Evolutionary conservation across 2,113 vertebrate species (phyloP), one percentile per base, ranked within the genome.

Genomic region (Lepus europaeus): DNA sequence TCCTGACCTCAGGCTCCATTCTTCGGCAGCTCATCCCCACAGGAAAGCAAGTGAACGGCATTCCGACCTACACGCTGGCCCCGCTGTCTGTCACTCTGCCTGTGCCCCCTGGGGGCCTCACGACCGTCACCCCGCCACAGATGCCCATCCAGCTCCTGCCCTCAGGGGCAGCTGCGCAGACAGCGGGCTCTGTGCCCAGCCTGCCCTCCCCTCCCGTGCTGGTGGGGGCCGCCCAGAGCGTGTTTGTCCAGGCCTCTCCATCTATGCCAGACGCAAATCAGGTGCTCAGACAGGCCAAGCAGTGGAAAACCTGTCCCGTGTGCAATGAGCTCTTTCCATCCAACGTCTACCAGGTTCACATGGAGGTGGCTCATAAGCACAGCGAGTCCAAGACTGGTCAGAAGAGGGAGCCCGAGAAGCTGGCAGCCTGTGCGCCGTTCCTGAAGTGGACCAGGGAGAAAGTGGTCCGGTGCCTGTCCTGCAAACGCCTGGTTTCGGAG

Each of bases 311-410:
- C 0, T 99, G 99, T 87, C 99, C 99, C 0, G 99, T 99, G 64
- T 99, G 99, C 96, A 99, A 99, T 0, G 99, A 99, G 93, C 99
- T 99, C 23, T 99, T 99, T 94, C 99, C 99, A 0, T 99, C 99
- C 13, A 99, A 99, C 2, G 99, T 99, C 61, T 99, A 99, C 7
- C 98, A 99, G 95, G 99, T 99, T 36, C 99, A 99, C 78, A 99
- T 99, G 96, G 99, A 99, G 51, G 98, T 99, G 8, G 99, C 99
- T 10, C 99, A 99, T 96, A 99, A 99, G 86, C 98, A 97, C 63
- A 25, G 61, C 0, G 97, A 98, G 87, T n/a, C 98, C 87, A 97
- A 95, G 68, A 6, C 36, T 0, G 94, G 95, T 6, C 97, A 97
- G 20, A 61, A 68, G 0, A 68, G 31, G 4, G 97, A 98, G 68